Base-by-base conservation (phyloP, 2,113 vertebrate species). In the Platichthys stellatus region DNA sequence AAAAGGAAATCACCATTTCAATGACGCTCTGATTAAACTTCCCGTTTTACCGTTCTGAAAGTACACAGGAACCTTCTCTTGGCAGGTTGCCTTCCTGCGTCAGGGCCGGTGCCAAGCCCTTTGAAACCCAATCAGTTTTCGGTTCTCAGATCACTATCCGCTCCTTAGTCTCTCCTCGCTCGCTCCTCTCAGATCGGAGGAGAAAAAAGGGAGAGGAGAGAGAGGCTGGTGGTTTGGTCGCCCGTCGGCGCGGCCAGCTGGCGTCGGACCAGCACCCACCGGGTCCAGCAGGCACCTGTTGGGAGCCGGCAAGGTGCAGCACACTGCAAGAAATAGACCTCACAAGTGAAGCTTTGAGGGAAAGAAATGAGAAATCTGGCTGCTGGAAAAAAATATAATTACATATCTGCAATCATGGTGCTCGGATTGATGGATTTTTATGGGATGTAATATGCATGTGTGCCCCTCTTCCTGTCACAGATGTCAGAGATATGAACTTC, bases 111-210 rank as follows among this genome's bases (percentile, higher is more conserved):
- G 93, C 92, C 94, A 93, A 92, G 85, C 90, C 89, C 91, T 93
- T 93, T 94, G 93, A 94, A 94, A 94, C 88, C 91, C 87, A 94
- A 95, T 94, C 93, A 93, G 92, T 87, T 94, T 86, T 83, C 62
- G 72, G 87, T 90, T 83, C 90, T 93, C 86, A 93, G 92, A 94
- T 94, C 92, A 82, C 89, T 91, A 86, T 90, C 87, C 85, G 78
- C 89, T 83, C 63, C 81, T 88, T 69, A 49, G 75, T 80, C 84
- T 83, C 84, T 78, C 88, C 80, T 80, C 87, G 81, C 70, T 85
- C 75, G 63, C 82, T 82, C 84, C 80, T 80, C 87, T 81, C 71
- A 45, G 82, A 86, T 84, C 84, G 43, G 31, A 18, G 56, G 71
- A 62, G 40, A 57, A 76, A 47, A 45, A 21, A 43, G 38, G 28